Evolutionary conservation across 2,113 vertebrate species (phyloP).

Genomic region (Dromaius novaehollandiae): DNA sequence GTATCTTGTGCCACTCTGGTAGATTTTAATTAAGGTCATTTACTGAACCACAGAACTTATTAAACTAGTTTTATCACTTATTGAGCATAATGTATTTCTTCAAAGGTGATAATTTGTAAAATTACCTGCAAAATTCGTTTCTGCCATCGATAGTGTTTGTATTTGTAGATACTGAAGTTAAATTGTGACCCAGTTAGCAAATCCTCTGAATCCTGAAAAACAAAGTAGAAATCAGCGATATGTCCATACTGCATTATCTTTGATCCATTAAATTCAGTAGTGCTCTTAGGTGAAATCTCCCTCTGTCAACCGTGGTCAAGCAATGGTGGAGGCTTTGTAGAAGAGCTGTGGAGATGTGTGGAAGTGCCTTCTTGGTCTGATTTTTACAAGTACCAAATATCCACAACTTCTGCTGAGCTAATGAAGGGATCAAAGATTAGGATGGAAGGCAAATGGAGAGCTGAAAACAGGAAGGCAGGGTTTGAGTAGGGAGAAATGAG

Average conservation of each 20-base stretch:
- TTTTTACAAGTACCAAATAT: background rate
- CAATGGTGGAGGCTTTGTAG: background rate
- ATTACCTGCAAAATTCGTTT: conserved; percentile 82
- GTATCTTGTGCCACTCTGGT: background rate
- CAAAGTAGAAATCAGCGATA: background rate
- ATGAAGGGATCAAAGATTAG: background rate
- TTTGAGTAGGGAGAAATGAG: background rate
- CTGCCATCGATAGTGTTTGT: conserved; percentile 80
- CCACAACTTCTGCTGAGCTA: background rate
- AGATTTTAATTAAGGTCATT: background rate
- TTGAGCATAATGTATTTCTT: background rate
- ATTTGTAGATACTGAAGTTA: conserved; percentile 83
- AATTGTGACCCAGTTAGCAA: conserved; percentile 57
- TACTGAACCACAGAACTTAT: background rate
- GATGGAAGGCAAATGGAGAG: background rate
- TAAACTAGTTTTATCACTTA: background rate
- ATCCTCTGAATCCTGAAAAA: conserved; percentile 64
- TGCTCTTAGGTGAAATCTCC: background rate
- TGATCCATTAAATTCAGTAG: background rate
- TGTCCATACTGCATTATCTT: background rate
- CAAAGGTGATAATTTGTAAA: background rate
- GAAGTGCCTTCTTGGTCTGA: background rate
- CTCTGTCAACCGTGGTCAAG: background rate
- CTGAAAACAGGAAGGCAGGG: background rate
- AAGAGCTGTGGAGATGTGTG: background rate